Base-by-base conservation (phyloP, 2,888 invertebrate species). In the Cinara cedri region DNA sequence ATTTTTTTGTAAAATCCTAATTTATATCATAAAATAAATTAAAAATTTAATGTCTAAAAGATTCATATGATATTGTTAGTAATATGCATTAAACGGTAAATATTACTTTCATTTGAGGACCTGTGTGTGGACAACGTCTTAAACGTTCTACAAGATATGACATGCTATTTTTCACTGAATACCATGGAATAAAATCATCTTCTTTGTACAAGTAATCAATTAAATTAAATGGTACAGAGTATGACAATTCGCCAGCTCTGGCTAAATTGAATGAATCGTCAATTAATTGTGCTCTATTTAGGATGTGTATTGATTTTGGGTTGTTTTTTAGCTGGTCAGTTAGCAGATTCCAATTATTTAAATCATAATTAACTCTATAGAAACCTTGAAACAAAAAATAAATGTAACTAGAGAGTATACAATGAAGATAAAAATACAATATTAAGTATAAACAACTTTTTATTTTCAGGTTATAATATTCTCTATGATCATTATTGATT, bases 191-290 rank as follows among this genome's bases (percentile, higher is more conserved):
- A 83, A 93, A 93, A 16, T 91, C 89, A 0, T 86, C 88, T 85
- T 93, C 93, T 13, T 88, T 86, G 74, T 87, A 85, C 82, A 96
- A 87, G 87, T 94, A 96, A 1, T 88, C 87, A 0, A 91, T 87
- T 34, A 93, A 87, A 19, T 88, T 87, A 62, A 96, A 88, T 0
- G 92, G 90, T n/a, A 88, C 85, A 0, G 86, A 85, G 84, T 93
- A 93, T 0, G 85, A 83, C 81, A 92, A 86, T 26, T 88, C 83
- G 1, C 89, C 89, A n/a, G 90, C 88, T 68, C 91, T 81, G n/a
- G 93, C 93, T 80, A 92, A 88, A 85, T 91, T 91, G 83, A 93
- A 88, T 1, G 91, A 88, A 85, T 97, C 97, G 83, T 96, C 93
- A 14, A 96, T 89, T 76, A 93, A 88, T 86, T 95, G 93, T 4